These are phyloP conservation scores for Sarcophaga variegata DNA, from an alignment of 2,888 invertebrate species.

Conservation along the genomic window DNA sequence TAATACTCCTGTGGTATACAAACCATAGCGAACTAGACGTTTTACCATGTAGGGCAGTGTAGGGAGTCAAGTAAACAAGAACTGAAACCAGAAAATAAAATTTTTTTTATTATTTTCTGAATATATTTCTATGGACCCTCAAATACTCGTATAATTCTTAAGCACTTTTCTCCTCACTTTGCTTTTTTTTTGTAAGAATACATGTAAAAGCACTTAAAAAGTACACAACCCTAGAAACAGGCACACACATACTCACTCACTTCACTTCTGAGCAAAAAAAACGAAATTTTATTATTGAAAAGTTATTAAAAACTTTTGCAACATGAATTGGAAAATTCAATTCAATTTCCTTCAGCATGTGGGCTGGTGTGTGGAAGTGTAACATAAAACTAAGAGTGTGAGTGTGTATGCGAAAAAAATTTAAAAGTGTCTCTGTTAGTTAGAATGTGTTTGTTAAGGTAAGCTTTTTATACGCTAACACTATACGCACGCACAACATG, in stretches of 20 bases:
- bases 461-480: not conserved
- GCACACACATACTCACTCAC: conserved; percentile 26
- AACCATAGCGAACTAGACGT: not conserved
- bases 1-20: conserved; percentile 1
- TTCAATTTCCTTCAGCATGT: conserved; percentile 32
- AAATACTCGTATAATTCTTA: conserved; percentile 9
- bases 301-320: conserved; percentile 67
- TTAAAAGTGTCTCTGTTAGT: not conserved
- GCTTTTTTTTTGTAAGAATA: conserved; percentile 18
- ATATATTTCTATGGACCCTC: conserved; percentile 1
- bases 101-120: conserved; percentile 33
- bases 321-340: conserved; percentile 68
- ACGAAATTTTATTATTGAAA: conserved; percentile 66
- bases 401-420: not conserved
- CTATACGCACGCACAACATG: too few relatives aligned
- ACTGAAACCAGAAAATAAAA: not conserved
- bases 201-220: conserved; percentile 64
- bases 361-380: too few relatives aligned
- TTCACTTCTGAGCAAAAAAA: conserved; percentile 3
- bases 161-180: conserved; percentile 20
- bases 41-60: too few relatives aligned
- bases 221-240: conserved; percentile 8
- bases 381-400: not conserved
- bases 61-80: too few relatives aligned
- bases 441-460: conserved; percentile 3